These are phyloP conservation scores for Corythaixoides concolor DNA, from an alignment of 2,113 vertebrate species.

Conservation along the genomic window DNA sequence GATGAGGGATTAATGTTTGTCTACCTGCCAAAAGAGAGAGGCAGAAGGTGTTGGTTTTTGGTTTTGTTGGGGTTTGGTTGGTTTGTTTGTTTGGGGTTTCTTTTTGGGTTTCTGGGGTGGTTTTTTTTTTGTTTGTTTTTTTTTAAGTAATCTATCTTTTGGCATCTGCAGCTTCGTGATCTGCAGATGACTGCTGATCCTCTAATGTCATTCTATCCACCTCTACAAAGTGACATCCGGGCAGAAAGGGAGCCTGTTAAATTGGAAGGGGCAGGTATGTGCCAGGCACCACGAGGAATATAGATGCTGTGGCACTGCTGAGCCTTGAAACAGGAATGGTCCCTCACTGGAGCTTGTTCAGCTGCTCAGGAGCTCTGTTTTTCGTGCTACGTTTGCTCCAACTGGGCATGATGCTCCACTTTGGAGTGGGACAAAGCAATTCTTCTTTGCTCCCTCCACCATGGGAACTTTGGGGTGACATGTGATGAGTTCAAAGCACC, in stretches of 20 bases:
- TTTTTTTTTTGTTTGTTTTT: background rate
- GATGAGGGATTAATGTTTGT: background rate
- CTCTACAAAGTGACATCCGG: background rate
- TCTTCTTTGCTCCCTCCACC: background rate
- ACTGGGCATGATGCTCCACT: fast-evolving
- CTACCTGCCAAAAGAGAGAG: background rate
- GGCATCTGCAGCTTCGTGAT: background rate
- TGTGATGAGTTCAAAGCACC: background rate
- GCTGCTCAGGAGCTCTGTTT: background rate
- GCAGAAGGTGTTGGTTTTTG: background rate
- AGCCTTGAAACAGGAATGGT: background rate
- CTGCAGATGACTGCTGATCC: background rate
- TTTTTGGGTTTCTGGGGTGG: no score
- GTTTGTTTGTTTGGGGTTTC: no score
- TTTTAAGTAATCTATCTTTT: background rate
- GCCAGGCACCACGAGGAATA: fast-evolving
- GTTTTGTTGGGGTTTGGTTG: background rate
- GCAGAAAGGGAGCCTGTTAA: background rate
- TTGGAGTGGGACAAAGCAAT: background rate
- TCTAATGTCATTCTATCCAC: background rate
- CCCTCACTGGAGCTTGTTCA: background rate
- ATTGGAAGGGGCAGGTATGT: background rate
- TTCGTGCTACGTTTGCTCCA: fast-evolving
- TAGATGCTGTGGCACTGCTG: background rate
- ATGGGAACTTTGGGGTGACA: background rate